phyloP scores from a whole-genome alignment of 2,888 invertebrate species.

The Neocrepidodera transversa region DNA sequence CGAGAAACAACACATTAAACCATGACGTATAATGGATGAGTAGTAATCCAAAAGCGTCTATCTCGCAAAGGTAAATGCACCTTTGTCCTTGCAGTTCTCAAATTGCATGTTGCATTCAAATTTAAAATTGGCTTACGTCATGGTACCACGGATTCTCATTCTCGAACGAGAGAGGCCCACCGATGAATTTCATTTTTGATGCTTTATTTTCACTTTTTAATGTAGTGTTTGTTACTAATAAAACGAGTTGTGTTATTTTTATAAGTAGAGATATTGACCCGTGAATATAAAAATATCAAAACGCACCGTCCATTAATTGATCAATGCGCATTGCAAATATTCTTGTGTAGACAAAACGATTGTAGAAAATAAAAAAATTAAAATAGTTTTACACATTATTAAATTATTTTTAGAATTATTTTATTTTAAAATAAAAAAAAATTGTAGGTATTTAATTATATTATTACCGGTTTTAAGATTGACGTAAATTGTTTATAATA shows the following conservation, averaged over 20 bases:
- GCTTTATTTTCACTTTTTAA: slow-evolving; percentile 3
- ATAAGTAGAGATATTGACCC: not conserved
- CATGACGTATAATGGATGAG: slow-evolving; percentile 44
- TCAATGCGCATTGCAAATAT: too few relatives aligned
- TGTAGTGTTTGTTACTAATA: not conserved
- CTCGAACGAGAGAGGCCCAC: slow-evolving; percentile 1
- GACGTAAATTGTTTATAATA: too few relatives aligned
- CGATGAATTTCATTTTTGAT: slow-evolving; percentile 7
- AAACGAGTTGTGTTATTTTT: not conserved
- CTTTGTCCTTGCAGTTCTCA: slow-evolving; percentile 58
- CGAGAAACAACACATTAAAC: slow-evolving; percentile 36
- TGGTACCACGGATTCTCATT: slow-evolving; percentile 36
- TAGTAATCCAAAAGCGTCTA: slow-evolving; percentile 49
- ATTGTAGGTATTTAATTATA: too few relatives aligned
- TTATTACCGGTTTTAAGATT: too few relatives aligned
- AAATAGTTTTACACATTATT: too few relatives aligned
- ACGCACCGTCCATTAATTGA: too few relatives aligned
- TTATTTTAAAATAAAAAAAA: too few relatives aligned
- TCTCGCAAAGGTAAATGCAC: slow-evolving; percentile 57
- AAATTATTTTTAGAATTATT: too few relatives aligned
- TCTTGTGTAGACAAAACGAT: too few relatives aligned
- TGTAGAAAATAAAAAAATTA: too few relatives aligned
- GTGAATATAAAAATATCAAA: not conserved
- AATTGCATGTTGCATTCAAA: slow-evolving; percentile 51
- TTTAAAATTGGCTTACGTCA: slow-evolving; percentile 44